Evolutionary conservation across 2,113 vertebrate genomes (phyloP), one percentile per base, ranked within the genome.

Genomic region (Acrocephalus arundinaceus): DNA sequence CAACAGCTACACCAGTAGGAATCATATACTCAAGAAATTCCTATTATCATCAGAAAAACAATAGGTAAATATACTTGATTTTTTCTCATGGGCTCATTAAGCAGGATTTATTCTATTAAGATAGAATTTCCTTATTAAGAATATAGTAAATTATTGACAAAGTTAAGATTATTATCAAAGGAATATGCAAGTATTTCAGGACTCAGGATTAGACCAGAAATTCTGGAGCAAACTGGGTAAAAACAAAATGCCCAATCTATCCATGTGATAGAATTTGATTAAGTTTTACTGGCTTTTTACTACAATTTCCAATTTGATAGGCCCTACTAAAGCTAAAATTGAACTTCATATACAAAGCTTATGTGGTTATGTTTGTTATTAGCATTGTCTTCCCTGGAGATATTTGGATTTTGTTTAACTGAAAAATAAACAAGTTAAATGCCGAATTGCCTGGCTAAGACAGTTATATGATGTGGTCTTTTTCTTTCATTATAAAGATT

Each of bases 371-470:
- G 94, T 94, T 96, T 96, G 91, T 70, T 96, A 97, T 96, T 94
- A 96, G 86, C 93, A 96, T 94, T 97, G 93, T 97, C 95, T 92
- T 96, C 95, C 93, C 95, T 6, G 87, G 94, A 96, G 93, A 97
- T 90, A 95, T 94, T 92, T 97, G 85, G 91, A 92, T 96, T 96
- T 96, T 94, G 92, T 96, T 97, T 96, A 97, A 97, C 75, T 96
- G 81, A 97, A 93, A 96, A 96, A 96, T 97, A 97, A 97, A 93
- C 95, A 96, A 96, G 81, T 90, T 94, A 96, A 97, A 97, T 85
- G 82, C 55, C 0, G 31, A 93, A 95, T 90, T 96, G 94, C 86
- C 83, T 92, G 61, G 58, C 84, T 96, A 73, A 91, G 91, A 93
- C 94, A 96, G 90, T 96, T 97, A 96, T 95, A 94, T 96, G 93